Percentiles rank a stretch among this genome's conserved stretches.
phyloP scores from a whole-genome alignment of 2,888 invertebrate genomes.

The Nemoura dubitans region DNA sequence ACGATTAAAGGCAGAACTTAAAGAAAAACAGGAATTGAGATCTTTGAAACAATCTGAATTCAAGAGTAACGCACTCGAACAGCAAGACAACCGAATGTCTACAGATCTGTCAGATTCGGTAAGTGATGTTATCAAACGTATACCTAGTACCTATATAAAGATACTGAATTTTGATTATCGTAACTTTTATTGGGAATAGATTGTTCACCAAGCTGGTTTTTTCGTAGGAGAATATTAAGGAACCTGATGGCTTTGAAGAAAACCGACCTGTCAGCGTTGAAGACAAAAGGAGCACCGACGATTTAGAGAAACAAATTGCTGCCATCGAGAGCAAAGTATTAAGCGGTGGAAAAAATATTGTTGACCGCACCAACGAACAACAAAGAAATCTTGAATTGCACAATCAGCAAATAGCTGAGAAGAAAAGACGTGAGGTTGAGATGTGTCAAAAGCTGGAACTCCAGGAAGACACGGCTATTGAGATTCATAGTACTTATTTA shows the following conservation, averaged over 20 bases:
- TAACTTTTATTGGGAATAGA: not conserved
- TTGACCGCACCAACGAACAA: conserved; percentile 95
- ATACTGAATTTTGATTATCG: not conserved
- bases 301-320: conserved; percentile 60
- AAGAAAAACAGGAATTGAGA: conserved; percentile 1
- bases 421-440: conserved; percentile 78
- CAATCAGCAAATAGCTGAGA: conserved; percentile 87
- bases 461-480: conserved; percentile 92
- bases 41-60: not conserved
- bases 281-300: conserved; percentile 56
- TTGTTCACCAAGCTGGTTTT: not conserved
- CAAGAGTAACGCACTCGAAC: not conserved
- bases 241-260: not conserved
- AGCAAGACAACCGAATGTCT: not conserved
- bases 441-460: conserved; percentile 93
- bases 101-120: not conserved
- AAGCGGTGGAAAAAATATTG: conserved; percentile 91
- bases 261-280: conserved; percentile 53
- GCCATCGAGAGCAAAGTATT: conserved; percentile 94
- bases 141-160: not conserved
- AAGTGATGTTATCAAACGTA: not conserved
- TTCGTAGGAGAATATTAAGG: not conserved
- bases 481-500: conserved; percentile 89
- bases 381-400: conserved; percentile 88
- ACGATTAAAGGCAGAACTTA: conserved; percentile 64